A percentile compares a stretch with the other conserved stretches of the same genome.
Evolutionary conservation across 2,888 invertebrate genomes (phyloP).

Genomic region (Camptogramma bilineatum): DNA sequence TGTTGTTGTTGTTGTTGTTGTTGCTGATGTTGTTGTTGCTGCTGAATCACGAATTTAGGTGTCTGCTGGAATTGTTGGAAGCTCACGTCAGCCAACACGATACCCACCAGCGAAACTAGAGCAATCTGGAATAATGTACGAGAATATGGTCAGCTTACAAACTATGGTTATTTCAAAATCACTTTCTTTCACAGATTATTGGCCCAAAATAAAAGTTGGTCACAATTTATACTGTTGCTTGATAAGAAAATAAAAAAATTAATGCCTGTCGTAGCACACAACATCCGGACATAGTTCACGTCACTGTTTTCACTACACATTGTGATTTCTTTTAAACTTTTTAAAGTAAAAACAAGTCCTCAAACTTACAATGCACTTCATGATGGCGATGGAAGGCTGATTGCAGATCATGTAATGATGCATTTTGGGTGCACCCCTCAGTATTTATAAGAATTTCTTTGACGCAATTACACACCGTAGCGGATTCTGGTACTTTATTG

Average conservation of each 20-base stretch:
- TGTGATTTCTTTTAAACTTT: not conserved
- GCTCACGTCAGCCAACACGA: slow-evolving; percentile 66
- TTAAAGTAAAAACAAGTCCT: slow-evolving; percentile 1
- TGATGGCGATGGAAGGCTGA: slow-evolving; percentile 54
- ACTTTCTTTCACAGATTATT: no score
- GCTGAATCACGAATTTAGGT: slow-evolving; percentile 52
- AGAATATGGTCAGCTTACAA: not conserved
- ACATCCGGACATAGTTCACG: not conserved
- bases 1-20: slow-evolving; percentile 61
- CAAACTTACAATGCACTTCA: slow-evolving; percentile 78
- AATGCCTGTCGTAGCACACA: not conserved
- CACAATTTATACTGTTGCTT: no score
- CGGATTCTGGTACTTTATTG: slow-evolving; percentile 74
- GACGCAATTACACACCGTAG: slow-evolving; percentile 73
- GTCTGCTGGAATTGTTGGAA: slow-evolving; percentile 64
- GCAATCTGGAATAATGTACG: slow-evolving; percentile 49
- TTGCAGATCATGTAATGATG: slow-evolving; percentile 72
- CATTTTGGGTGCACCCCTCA: slow-evolving; percentile 71
- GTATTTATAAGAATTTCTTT: slow-evolving; percentile 80
- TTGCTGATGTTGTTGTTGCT: slow-evolving; percentile 52
- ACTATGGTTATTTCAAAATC: no score
- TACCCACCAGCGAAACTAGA: slow-evolving; percentile 50
- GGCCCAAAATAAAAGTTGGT: no score
- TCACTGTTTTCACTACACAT: not conserved
- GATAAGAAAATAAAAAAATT: not conserved